Conservation (phyloP, 2,797 vertebrate species). For the Acanthiza pusilla region DNA sequence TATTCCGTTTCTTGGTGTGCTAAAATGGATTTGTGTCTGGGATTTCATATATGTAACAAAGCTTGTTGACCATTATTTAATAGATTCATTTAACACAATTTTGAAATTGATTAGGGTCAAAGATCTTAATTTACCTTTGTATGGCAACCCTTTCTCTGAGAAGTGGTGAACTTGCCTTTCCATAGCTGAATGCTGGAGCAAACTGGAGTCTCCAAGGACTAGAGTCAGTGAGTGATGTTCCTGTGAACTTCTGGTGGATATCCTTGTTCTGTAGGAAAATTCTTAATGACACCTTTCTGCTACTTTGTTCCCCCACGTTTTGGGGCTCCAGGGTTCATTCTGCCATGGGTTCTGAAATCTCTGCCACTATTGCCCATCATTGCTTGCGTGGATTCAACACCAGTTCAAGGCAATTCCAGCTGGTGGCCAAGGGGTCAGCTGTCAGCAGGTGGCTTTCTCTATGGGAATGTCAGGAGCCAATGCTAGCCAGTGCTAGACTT, state of each 20-base stretch:
- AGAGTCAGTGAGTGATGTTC: neutral
- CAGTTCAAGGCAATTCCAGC: neutral
- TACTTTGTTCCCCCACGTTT: neutral
- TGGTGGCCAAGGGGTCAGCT: neutral
- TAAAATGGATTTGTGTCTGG: neutral
- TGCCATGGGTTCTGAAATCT: neutral
- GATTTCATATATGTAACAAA: neutral
- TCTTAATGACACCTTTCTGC: neutral
- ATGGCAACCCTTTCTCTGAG: neutral
- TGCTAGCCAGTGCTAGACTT: neutral
- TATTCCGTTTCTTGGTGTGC: neutral
- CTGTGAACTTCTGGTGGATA: neutral
- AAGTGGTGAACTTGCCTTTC: neutral
- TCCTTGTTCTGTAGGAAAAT: neutral
- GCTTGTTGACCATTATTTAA: neutral
- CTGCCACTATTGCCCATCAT: neutral
- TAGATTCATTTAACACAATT: neutral
- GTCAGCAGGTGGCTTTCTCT: neutral
- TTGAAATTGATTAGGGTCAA: neutral
- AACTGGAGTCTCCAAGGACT: neutral
- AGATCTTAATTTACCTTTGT: neutral
- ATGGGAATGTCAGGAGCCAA: neutral
- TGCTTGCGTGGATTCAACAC: neutral
- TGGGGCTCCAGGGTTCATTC: neutral
- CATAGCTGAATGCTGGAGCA: neutral